These are phyloP conservation scores for Cataglyphis livida DNA, from an alignment of 2,888 invertebrate genomes.

Conservation along the genomic window DNA sequence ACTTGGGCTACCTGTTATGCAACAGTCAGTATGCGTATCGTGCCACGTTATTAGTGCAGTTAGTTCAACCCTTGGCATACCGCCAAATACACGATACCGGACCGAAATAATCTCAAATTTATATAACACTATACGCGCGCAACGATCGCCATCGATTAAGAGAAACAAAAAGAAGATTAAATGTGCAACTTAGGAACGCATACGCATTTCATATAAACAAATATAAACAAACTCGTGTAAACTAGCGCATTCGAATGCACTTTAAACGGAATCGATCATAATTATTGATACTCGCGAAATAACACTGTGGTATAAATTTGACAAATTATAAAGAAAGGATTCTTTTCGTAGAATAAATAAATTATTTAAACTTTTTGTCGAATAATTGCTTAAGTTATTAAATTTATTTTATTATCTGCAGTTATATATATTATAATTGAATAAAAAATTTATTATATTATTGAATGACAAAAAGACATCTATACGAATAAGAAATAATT, in stretches of 20 bases:
- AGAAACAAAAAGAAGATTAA: constrained; percentile 16
- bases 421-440: neutral
- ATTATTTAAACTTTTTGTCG: neutral
- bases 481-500: neutral
- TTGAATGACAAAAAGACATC: neutral
- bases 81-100: constrained; percentile 81
- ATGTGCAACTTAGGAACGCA: constrained; percentile 11
- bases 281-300: neutral
- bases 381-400: neutral
- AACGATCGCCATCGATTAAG: neutral
- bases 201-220: neutral
- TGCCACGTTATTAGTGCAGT: constrained; percentile 78
- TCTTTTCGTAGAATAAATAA: neutral
- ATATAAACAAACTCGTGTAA: neutral
- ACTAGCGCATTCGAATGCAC: neutral
- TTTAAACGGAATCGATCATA: neutral
- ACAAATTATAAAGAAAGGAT: neutral
- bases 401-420: neutral
- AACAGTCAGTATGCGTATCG: constrained; percentile 74
- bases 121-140: constrained; percentile 76
- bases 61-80: constrained; percentile 81
- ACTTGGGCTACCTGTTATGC: constrained; percentile 81
- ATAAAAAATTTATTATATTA: neutral
- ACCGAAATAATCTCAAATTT: constrained; percentile 83
- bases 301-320: neutral